Evolutionary conservation across 1,140 invertebrate genomes (phyloP), one percentile per base, ranked within the genome.

Genomic region (Cydia splendana): DNA sequence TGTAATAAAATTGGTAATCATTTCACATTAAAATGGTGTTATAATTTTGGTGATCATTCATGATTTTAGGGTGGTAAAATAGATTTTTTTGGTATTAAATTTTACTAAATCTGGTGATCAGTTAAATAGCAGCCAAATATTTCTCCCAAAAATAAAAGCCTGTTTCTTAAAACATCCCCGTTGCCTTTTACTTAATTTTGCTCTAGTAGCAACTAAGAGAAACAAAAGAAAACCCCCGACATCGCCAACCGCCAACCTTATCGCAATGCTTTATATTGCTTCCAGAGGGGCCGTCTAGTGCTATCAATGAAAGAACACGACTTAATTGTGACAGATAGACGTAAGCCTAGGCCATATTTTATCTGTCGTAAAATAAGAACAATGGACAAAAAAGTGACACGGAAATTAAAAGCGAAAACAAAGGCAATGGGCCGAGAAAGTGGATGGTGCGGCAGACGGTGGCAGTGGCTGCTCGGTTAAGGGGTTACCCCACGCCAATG

Each of bases 391-490:
- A 88, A 84, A 85, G 84, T 84, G 84, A 85, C 82, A 77, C 83
- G 87, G 87, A 88, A 91, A 90, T 90, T 91, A 89, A 88, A 91
- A 89, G 79, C 76, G 87, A 84, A 85, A 90, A 91, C 87, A 91
- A 89, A 89, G 86, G 84, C 83, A 88, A 91, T 89, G 87, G 83
- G 77, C 86, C 82, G 87, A 86, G 85, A 84, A 85, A 87, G 83
- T 86, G 82, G 83, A 85, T 81, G 81, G 34, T 80, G 76, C 82
- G 83, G 77, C 82, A 78, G 79, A 73, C 78, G 74, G 30, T 48
- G 75, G 77, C 78, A 77, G 76, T 80, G 78, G 76, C 81, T 86
- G 84, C 88, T 87, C 79, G 75, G 83, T 84, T 76, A 28, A 28
- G 28, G 3, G 28, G 1, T 3, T 3, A 28, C 3, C 28, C n/a